Percentiles rank a stretch among this genome's conserved stretches.
These are phyloP conservation scores for Drosophila neutralis DNA, from an alignment of 2,888 invertebrate genomes.

Conservation along the genomic window DNA sequence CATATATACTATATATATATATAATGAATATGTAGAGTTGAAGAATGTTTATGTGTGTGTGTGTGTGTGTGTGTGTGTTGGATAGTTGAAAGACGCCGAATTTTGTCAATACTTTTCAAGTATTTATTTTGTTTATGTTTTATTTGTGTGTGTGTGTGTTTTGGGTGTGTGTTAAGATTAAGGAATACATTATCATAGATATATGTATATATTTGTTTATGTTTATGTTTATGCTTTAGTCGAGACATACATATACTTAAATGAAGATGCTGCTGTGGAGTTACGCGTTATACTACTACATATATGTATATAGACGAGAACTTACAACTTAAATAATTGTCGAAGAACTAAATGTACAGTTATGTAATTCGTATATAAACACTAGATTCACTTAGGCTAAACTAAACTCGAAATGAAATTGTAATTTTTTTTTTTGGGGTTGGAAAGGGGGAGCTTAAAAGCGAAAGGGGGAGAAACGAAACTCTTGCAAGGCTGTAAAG, in stretches of 20 bases:
- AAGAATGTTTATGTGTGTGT: constrained; percentile 13
- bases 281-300: constrained; percentile 51
- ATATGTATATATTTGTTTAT: constrained; percentile 34
- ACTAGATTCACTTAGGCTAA: constrained; percentile 79
- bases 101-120: constrained; percentile 74
- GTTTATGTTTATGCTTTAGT: constrained; percentile 48
- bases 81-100: constrained; percentile 62
- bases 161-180: constrained; percentile 63
- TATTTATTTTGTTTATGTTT: constrained; percentile 69
- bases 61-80: constrained; percentile 16
- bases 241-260: constrained; percentile 34
- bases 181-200: constrained; percentile 65
- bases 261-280: constrained; percentile 54
- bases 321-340: constrained; percentile 74
- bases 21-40: constrained; percentile 24
- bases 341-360: constrained; percentile 79
- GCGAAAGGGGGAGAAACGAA: background rate
- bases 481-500: constrained; percentile 17
- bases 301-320: constrained; percentile 43
- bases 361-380: constrained; percentile 71
- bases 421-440: background rate
- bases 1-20: constrained; percentile 26
- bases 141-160: constrained; percentile 56
- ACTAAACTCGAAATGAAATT: constrained; percentile 65
- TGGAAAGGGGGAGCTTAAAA: background rate